Evolutionary conservation across 2,888 invertebrate species (phyloP).

Genomic region (Thumatha senex): DNA sequence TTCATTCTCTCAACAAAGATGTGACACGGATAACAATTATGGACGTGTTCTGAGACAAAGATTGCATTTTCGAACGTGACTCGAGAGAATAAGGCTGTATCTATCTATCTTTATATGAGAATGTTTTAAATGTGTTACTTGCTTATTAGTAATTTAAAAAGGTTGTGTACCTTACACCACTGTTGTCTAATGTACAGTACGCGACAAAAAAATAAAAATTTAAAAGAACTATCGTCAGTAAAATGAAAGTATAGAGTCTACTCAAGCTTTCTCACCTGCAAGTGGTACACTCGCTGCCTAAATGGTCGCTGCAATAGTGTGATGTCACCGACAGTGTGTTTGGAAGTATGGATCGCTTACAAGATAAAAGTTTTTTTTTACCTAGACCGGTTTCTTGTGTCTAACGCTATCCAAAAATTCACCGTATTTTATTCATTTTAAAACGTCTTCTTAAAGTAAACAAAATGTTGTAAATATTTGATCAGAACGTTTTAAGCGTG

Average conservation of each 20-base stretch:
- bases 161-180: background rate
- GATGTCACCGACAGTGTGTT: no score
- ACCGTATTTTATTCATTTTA: background rate
- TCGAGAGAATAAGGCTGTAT: constrained; percentile 11
- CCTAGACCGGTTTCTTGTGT: no score
- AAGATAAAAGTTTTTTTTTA: no score
- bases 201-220: no score
- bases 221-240: no score
- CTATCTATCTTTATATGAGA: background rate
- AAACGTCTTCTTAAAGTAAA: background rate
- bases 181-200: background rate
- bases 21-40: constrained; percentile 11
- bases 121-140: background rate
- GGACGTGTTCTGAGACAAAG: constrained; percentile 21
- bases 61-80: constrained; percentile 26
- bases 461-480: constrained; percentile 16
- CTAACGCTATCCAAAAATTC: no score
- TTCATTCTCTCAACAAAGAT: constrained; percentile 1
- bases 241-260: no score
- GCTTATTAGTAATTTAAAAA: background rate
- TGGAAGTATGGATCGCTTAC: no score
- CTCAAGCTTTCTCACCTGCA: no score
- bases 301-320: no score
- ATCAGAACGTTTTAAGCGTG: constrained; percentile 28
- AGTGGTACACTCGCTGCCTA: no score